A percentile compares a stretch with the other conserved stretches of the same genome.
Conservation (phyloP, 30 jellyfish, hydroid and myxozoan genomes). For the Turritopsis rubra region DNA sequence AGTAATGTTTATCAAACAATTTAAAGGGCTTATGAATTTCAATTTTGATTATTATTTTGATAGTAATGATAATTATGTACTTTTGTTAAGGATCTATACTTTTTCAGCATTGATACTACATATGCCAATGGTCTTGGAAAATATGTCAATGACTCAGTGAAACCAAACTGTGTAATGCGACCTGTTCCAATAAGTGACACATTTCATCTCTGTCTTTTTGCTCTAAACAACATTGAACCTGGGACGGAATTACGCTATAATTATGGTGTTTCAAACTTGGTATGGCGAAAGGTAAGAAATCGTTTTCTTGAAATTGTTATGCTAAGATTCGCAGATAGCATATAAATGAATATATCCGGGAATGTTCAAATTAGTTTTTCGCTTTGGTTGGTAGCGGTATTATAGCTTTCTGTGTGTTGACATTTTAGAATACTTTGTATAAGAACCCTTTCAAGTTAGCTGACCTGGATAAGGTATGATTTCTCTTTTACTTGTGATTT, state of each 20-base stretch:
- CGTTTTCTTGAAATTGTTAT: background rate
- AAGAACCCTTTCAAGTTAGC: background rate
- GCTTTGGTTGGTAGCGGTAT: background rate
- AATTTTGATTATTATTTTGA: too few species aligned
- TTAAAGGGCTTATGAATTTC: background rate
- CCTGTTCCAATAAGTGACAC: background rate
- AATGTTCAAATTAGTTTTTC: background rate
- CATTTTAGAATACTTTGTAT: background rate
- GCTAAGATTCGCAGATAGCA: background rate
- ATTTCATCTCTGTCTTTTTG: constrained; percentile 4
- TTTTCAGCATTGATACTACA: background rate
- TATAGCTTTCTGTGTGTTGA: background rate
- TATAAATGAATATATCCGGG: background rate
- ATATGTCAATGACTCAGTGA: background rate
- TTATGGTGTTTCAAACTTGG: constrained; percentile 11
- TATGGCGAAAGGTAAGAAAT: background rate
- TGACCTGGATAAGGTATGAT: background rate
- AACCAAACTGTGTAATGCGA: background rate
- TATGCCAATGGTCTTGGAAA: constrained; percentile 11
- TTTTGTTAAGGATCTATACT: background rate
- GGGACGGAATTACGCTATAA: constrained; percentile 7
- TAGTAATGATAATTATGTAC: background rate
- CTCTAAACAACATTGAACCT: background rate
- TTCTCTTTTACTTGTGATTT: background rate
- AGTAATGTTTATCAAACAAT: too few species aligned